Base-by-base conservation (phyloP, 2,797 vertebrate species). In the Zalophus californianus region DNA sequence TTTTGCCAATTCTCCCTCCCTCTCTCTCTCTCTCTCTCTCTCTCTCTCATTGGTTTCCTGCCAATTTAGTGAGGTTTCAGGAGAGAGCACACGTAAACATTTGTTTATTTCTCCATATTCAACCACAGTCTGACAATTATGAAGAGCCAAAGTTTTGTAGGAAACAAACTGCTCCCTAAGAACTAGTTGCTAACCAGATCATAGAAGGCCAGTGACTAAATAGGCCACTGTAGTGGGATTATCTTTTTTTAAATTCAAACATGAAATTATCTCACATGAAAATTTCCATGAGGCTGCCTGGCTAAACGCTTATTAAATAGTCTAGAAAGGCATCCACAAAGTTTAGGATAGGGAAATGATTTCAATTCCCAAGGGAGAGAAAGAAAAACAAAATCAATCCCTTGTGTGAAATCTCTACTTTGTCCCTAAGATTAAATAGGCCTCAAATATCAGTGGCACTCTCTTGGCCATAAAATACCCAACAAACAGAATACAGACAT, bases 191-290 rank as follows among this genome's bases (percentile, higher is more conserved):
- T 84, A 77, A 91, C 10, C 32, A 44, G n/a, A 41, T 72, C 23
- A 58, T 16, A 70, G 77, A 70, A 66, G 6, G 25, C 58, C 32
- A 38, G 7, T 50, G 29, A 73, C 66, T 80, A 58, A 58, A 64
- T 6, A 21, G 11, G 32, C 20, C 38, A 18, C 32, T 41, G 29
- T 83, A 84, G 48, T 18, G 32, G n/a, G 6, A 79, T 89, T 91
- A 79, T 44, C 38, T 5, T 86, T 86, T 86, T 83, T 95, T 44
- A 89, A 79, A 72, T 80, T 80, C 38, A 82, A 79, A 89, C 58
- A 52, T 48, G 29, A 90, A 90, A 75, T 75, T 48, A 75, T 27
- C 25, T 85, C 38, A 50, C 27, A 32, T 75, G 93, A 35, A 73
- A 75, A 80, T 64, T 95, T 86, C 41, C 35, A 1, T 88, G 38